These are phyloP conservation scores for Pardalotus punctatus DNA, from an alignment of 2,113 vertebrate species.

Conservation along the genomic window DNA sequence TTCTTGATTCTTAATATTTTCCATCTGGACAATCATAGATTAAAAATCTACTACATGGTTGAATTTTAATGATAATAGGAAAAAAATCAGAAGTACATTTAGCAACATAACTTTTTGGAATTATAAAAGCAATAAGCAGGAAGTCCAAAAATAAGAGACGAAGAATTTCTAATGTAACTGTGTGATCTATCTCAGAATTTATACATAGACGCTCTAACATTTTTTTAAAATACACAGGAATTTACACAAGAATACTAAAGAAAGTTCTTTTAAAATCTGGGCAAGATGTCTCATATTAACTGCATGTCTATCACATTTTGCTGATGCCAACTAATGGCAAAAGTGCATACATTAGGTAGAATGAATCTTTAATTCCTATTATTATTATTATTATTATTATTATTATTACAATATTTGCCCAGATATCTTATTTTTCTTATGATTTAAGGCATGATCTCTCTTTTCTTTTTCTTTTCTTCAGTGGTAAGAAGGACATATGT, in stretches of 20 bases:
- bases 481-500: neutral
- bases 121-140: neutral
- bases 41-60: neutral
- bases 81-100: neutral
- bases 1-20: neutral
- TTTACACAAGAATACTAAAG: neutral
- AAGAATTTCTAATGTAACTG: neutral
- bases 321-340: neutral
- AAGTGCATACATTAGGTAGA: neutral
- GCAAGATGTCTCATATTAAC: neutral
- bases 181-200: neutral
- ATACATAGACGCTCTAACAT: neutral
- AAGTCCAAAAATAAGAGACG: neutral
- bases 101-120: neutral
- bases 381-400: neutral
- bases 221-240: neutral
- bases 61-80: neutral
- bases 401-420: neutral
- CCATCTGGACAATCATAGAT: neutral
- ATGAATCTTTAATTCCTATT: too few relatives aligned
- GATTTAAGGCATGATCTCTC: fast-evolving
- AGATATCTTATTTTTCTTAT: neutral
- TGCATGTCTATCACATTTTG: neutral
- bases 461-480: neutral
- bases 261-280: neutral